These are phyloP conservation scores for Steatornis caripensis DNA, from an alignment of 2,113 vertebrate genomes.

Conservation along the genomic window DNA sequence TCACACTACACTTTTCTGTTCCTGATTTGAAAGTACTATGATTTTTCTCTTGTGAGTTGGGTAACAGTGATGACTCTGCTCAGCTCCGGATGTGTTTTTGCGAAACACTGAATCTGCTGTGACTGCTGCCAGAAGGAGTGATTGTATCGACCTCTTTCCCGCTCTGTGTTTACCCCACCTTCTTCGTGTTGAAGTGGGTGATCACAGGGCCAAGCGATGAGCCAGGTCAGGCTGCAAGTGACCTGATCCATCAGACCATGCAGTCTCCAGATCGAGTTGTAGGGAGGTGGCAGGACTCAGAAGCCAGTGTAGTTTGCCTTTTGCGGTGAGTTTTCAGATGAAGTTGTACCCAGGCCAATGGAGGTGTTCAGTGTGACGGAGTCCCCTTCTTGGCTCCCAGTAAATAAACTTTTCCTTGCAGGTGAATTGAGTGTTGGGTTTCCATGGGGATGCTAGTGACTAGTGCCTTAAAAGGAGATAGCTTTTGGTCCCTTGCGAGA, in stretches of 20 bases:
- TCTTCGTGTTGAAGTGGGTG: accelerated
- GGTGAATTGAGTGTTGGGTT: not conserved
- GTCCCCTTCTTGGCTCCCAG: not conserved
- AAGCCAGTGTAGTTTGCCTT: not conserved
- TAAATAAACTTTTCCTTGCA: not conserved
- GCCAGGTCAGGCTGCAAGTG: not conserved
- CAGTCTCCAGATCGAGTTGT: accelerated
- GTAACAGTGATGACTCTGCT: not conserved
- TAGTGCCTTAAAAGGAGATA: not conserved
- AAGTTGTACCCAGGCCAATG: not conserved
- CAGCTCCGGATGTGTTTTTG: not conserved
- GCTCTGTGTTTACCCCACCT: not conserved
- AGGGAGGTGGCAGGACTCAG: not conserved
- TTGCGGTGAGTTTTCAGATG: not conserved
- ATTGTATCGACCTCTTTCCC: not conserved
- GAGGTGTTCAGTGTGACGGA: not conserved
- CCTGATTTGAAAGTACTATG: not conserved
- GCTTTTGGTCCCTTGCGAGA: not conserved
- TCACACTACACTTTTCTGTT: not conserved
- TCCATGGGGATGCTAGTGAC: not conserved
- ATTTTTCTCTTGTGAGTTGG: not conserved
- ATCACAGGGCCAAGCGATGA: not conserved
- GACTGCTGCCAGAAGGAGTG: not conserved
- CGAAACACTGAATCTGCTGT: not conserved
- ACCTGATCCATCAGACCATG: not conserved